Conservation (phyloP, 1,140 invertebrate genomes). For the Olivierus martensii region DNA sequence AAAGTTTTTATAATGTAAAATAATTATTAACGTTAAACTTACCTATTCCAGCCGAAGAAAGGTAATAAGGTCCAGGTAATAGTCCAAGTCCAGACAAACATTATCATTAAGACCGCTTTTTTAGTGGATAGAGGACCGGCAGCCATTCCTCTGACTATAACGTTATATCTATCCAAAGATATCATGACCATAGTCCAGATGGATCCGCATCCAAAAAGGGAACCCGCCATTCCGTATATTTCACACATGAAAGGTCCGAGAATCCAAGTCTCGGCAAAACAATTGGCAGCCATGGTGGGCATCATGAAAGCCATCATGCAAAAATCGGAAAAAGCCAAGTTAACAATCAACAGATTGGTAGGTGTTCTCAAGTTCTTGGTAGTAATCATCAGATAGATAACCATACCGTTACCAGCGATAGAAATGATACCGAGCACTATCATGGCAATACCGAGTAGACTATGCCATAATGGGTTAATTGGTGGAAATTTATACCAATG, state of each 20-base stretch:
- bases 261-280: slow-evolving; percentile 73
- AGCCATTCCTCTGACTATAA: slow-evolving; percentile 63
- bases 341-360: slow-evolving; percentile 67
- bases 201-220: slow-evolving; percentile 59
- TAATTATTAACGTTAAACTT: neutral
- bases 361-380: slow-evolving; percentile 62
- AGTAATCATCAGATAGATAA: slow-evolving; percentile 65
- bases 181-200: slow-evolving; percentile 74
- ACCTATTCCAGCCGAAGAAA: slow-evolving; percentile 52
- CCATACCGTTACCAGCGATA: slow-evolving; percentile 61
- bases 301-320: slow-evolving; percentile 66
- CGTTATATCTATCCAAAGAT: slow-evolving; percentile 65
- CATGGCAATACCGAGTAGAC: slow-evolving; percentile 56
- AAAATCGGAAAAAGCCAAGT: slow-evolving; percentile 74
- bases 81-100: slow-evolving; percentile 52
- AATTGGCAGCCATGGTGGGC: slow-evolving; percentile 62
- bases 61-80: slow-evolving; percentile 52
- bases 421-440: slow-evolving; percentile 51
- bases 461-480: slow-evolving; percentile 61
- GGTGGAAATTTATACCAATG: slow-evolving; percentile 64
- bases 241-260: slow-evolving; percentile 66
- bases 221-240: slow-evolving; percentile 60
- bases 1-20: neutral
- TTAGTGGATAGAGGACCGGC: slow-evolving; percentile 52
- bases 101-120: slow-evolving; percentile 46